Evolutionary conservation across 2,797 vertebrate species (phyloP), one percentile per base, ranked within the genome.

Genomic region (Sternotherus odoratus): DNA sequence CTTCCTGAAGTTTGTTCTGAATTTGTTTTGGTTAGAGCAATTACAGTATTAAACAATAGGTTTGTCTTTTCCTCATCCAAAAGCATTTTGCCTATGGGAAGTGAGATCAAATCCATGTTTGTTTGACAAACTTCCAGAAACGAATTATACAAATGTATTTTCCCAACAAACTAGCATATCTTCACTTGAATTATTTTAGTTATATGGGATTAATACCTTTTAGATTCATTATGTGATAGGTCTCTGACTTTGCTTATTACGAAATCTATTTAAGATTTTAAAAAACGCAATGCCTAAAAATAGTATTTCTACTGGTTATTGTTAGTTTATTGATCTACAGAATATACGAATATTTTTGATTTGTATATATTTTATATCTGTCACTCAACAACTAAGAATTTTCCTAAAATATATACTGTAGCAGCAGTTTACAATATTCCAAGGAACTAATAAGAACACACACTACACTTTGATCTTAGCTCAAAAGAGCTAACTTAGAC

Each of bases 221-320:
- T 12, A 79, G 2, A n/a, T 28, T 8, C 51, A 11, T 24, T 79
- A 17, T 39, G 33, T 56, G 36, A 43, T 26, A 15, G 33, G 15
- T 57, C n/a, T 88, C 78, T 56, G 12, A 4, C 26, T 90, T 69
- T 88, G 66, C 8, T 91, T 85, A 13, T 57, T 26, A 51, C 13
- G 79, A 77, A 51, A 79, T 2, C 7, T 10, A 79, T 4, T 8
- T 51, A 39, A 82, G 69, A 75, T 50, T 50, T 66, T 49, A 21
- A 69, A 63, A 79, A 80, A 49, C 21, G 43, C 19, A 63, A 50
- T 90, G 81, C 89, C 60, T 11, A 56, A 54, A 4, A 69, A 80
- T 36, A 77, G 28, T 72, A 43, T 23, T 43, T 72, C 69, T 0
- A 0, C 0, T 33, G 66, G 6, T 0, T 87, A 82, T 66, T 46